Conservation (phyloP, 1,140 invertebrate genomes). For the Euschistus heros region DNA sequence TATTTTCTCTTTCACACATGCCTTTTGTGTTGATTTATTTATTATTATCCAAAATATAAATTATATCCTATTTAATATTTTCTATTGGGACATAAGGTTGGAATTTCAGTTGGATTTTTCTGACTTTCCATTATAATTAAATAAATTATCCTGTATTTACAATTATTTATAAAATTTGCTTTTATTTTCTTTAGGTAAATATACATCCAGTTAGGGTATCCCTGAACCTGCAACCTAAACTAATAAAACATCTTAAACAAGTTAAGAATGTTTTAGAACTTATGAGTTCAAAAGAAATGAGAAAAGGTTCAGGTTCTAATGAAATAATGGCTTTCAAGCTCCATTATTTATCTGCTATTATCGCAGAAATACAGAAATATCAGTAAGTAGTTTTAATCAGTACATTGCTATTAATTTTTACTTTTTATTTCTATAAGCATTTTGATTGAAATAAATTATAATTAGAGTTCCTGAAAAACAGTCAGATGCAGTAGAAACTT, state of each 20-base stretch:
- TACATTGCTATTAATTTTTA: no score
- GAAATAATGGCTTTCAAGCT: conserved; percentile 89
- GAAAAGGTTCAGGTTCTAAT: conserved; percentile 68
- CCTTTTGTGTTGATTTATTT: no score
- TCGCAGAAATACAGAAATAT: conserved; percentile 47
- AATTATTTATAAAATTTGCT: conserved; percentile 21
- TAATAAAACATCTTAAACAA: conserved; percentile 58
- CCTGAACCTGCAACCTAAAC: conserved; percentile 62
- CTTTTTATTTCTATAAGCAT: no score
- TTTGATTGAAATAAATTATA: no score
- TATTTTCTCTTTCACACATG: no score
- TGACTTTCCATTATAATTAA: neutral
- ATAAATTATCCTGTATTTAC: neutral
- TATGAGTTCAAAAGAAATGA: conserved; percentile 82
- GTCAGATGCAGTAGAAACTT: conserved; percentile 55
- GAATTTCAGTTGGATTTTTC: neutral
- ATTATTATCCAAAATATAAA: no score
- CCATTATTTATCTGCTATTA: conserved; percentile 70
- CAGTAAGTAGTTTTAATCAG: neutral
- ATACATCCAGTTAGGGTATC: conserved; percentile 76
- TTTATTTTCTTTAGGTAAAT: conserved; percentile 56
- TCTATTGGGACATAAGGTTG: no score
- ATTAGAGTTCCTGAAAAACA: conserved; percentile 43
- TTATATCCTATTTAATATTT: no score
- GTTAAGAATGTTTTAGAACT: conserved; percentile 71